Percentiles rank a stretch among this genome's conserved stretches.
Evolutionary conservation across 2,797 vertebrate genomes (phyloP).

Genomic region (Psittacula derbiana): DNA sequence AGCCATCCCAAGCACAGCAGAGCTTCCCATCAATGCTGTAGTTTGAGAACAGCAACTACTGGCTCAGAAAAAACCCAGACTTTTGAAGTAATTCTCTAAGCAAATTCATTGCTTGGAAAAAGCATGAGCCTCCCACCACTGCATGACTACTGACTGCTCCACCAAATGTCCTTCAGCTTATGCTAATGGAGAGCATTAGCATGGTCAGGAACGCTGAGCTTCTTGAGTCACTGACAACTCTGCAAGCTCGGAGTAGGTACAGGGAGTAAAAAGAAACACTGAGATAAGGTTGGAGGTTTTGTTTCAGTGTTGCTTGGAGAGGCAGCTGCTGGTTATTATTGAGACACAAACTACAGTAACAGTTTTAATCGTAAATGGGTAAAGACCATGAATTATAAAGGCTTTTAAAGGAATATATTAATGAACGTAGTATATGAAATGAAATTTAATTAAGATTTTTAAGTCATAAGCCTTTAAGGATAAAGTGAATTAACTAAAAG

Average conservation of each 20-base stretch:
- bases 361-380: slow-evolving; percentile 9
- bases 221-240: background rate
- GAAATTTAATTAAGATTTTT: slow-evolving; percentile 58
- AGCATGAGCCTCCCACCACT: background rate
- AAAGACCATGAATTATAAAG: slow-evolving; percentile 38
- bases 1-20: background rate
- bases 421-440: slow-evolving; percentile 11
- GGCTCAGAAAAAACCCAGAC: background rate
- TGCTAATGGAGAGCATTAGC: background rate
- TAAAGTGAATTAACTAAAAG: slow-evolving; percentile 54
- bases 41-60: rapidly evolving
- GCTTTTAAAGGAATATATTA: slow-evolving; percentile 45
- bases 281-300: background rate
- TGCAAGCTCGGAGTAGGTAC: background rate
- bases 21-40: rapidly evolving
- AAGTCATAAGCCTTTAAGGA: slow-evolving; percentile 50
- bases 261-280: background rate
- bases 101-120: background rate
- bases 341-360: background rate
- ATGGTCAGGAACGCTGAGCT: background rate
- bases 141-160: background rate
- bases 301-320: background rate
- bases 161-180: background rate
- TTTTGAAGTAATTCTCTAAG: background rate
- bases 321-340: background rate